Evolutionary conservation across 2,797 vertebrate genomes (phyloP).

Genomic region (Oryzias dopingdopingensis): DNA sequence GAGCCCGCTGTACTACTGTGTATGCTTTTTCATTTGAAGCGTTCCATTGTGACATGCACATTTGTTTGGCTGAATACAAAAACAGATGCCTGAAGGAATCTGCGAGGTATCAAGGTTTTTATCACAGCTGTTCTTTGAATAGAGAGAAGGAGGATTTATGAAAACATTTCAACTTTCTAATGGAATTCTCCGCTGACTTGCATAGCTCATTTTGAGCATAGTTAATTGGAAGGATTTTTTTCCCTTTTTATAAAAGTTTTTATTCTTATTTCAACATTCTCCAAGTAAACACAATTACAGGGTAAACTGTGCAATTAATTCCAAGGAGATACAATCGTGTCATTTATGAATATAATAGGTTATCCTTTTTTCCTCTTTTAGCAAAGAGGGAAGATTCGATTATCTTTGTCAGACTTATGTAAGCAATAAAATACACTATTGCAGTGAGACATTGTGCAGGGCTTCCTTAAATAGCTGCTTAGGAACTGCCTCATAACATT

Average conservation of each 20-base stretch:
- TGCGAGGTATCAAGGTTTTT: constrained; percentile 2
- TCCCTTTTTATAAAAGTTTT: not conserved
- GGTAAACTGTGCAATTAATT: not conserved
- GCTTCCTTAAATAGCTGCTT: not conserved
- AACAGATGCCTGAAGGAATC: constrained; percentile 33
- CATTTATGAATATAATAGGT: not conserved
- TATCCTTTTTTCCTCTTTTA: not conserved
- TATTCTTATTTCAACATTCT: not conserved
- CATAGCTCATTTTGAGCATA: not conserved
- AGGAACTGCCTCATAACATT: not conserved
- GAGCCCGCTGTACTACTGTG: constrained; percentile 7
- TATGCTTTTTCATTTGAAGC: constrained; percentile 19
- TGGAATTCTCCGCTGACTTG: constrained; percentile 16
- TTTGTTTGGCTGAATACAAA: constrained; percentile 31
- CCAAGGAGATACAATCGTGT: constrained; percentile 1
- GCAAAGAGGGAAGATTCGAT: not conserved
- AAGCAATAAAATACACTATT: not conserved
- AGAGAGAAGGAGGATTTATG: constrained; percentile 2
- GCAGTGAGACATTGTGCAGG: not conserved
- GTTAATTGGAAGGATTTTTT: not conserved
- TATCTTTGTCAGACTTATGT: constrained; percentile 1
- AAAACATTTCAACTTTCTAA: constrained; percentile 9
- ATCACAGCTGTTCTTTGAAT: too few relatives aligned
- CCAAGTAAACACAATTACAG: not conserved
- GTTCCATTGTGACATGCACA: constrained; percentile 45